Conservation (phyloP, 2,888 invertebrate species). For the Mimumesa dahlbomi region DNA sequence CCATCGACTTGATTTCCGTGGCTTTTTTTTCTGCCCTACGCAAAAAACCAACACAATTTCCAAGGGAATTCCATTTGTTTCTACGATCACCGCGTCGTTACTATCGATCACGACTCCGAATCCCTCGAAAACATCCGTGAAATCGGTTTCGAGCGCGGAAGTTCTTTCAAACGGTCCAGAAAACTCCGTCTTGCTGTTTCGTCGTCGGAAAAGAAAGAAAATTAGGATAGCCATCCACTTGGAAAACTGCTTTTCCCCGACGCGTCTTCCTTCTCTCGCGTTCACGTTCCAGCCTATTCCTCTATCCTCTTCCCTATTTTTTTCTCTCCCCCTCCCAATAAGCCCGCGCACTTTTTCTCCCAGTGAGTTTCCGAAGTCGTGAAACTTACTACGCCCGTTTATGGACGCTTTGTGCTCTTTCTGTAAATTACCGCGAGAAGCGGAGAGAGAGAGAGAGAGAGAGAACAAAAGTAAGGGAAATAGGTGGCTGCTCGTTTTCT, state of each 20-base stretch:
- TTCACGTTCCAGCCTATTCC: background rate
- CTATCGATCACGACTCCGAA: background rate
- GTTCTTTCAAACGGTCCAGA: background rate
- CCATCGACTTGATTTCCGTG: no score
- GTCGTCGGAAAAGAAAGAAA: conserved; percentile 16
- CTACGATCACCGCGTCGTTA: background rate
- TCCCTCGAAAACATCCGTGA: conserved; percentile 19
- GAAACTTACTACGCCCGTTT: conserved; percentile 5
- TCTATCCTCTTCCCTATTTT: background rate
- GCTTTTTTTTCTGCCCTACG: no score
- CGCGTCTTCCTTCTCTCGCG: background rate
- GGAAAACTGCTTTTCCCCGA: conserved; percentile 12
- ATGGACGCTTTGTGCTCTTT: conserved; percentile 15
- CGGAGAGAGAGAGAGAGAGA: background rate
- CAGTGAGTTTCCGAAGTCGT: conserved; percentile 1
- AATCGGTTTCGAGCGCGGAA: conserved; percentile 25
- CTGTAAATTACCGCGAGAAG: conserved; percentile 10
- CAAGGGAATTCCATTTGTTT: background rate
- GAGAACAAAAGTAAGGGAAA: no score
- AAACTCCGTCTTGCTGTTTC: background rate
- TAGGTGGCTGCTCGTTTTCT: conserved; percentile 9
- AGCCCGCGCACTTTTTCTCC: conserved; percentile 10
- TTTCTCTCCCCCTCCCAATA: no score
- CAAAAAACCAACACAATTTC: background rate
- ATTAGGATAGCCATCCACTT: conserved; percentile 25